phyloP scores from a whole-genome alignment of 2,888 invertebrate genomes.

The Muschampia plurimacula region DNA sequence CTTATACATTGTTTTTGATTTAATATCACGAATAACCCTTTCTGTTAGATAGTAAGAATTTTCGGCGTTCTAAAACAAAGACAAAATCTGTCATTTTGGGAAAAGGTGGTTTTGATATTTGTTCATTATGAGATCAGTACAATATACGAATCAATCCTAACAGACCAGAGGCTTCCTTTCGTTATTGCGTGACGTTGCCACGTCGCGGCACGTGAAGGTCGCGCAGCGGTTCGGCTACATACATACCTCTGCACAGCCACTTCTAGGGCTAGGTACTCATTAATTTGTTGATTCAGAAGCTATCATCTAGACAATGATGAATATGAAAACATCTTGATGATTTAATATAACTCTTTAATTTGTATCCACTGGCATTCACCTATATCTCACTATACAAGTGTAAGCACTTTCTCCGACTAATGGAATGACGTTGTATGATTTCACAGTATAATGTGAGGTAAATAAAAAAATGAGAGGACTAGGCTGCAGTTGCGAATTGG shows the following conservation, averaged over 20 bases:
- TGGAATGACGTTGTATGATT: too few species aligned
- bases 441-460: not conserved
- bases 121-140: too few species aligned
- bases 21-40: too few species aligned
- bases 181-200: conserved; percentile 17
- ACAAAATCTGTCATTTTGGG: too few species aligned
- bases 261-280: conserved; percentile 1
- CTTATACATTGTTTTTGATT: too few species aligned
- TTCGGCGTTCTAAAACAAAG: too few species aligned
- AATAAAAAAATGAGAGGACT: not conserved
- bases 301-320: not conserved
- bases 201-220: conserved; percentile 13
- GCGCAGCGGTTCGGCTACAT: conserved; percentile 10
- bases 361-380: not conserved
- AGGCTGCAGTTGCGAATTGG: not conserved
- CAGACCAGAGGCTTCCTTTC: conserved; percentile 9
- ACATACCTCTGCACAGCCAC: conserved; percentile 17
- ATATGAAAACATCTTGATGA: not conserved
- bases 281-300: conserved; percentile 7
- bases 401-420: too few species aligned
- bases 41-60: too few species aligned
- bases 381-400: too few species aligned
- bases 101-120: too few species aligned
- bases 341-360: not conserved
- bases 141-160: too few species aligned